Conservation (phyloP, 1,140 invertebrate species). For the Theocolax elegans region DNA sequence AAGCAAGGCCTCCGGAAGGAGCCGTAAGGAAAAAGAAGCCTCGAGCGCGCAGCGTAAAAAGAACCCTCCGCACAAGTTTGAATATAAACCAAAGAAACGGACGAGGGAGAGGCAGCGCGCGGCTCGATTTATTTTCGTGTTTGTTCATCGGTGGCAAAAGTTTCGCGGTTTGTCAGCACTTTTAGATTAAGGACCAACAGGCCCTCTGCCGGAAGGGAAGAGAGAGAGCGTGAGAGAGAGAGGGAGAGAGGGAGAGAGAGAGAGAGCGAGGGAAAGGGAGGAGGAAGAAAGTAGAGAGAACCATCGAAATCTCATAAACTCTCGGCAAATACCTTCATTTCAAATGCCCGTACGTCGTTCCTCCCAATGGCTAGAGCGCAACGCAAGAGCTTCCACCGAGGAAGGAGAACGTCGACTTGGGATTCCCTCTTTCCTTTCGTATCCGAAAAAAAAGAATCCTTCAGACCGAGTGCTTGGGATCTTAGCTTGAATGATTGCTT, state of each 20-base stretch:
- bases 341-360: constrained; percentile 45
- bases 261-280: no score
- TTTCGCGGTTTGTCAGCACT: constrained; percentile 63
- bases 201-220: constrained; percentile 14
- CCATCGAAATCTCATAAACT: constrained; percentile 60
- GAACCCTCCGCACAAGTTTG: constrained; percentile 49
- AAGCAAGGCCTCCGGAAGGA: no score
- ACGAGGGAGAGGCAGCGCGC: background rate
- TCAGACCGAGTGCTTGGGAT: no score
- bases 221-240: constrained; percentile 14
- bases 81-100: constrained; percentile 55
- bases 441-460: no score
- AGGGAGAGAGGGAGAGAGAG: background rate
- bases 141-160: constrained; percentile 58
- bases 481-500: no score
- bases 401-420: background rate
- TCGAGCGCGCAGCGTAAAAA: constrained; percentile 29
- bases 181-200: constrained; percentile 57
- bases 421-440: background rate
- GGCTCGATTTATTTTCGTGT: constrained; percentile 62
- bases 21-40: no score
- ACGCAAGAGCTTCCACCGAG: no score
- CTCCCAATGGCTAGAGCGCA: no score
- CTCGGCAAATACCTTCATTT: constrained; percentile 56
- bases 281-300: no score